Evolutionary conservation across 2,113 vertebrate species (phyloP).

Genomic region (Mobula birostris): DNA sequence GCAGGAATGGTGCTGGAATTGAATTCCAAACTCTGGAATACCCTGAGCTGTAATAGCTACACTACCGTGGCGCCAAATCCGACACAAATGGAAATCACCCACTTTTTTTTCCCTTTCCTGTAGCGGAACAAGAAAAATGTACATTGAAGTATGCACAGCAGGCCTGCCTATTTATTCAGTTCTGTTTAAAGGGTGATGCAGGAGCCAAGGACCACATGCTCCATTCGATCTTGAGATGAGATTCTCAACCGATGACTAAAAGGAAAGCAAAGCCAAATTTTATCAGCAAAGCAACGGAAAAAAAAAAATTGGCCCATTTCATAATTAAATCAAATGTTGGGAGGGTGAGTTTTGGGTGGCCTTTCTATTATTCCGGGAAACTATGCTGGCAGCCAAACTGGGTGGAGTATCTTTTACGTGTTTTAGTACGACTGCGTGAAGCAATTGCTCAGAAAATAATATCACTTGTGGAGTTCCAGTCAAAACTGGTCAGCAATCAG

Average conservation of each 20-base stretch:
- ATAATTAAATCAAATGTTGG: neutral
- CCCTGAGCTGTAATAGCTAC: too few relatives aligned
- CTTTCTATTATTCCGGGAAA: neutral
- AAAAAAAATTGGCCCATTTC: neutral
- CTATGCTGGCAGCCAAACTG: neutral
- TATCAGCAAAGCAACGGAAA: neutral
- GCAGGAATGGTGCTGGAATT: too few relatives aligned
- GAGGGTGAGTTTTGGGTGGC: neutral
- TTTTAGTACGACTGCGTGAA: neutral
- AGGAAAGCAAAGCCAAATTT: neutral
- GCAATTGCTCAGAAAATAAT: neutral
- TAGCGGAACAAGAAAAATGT: too few relatives aligned
- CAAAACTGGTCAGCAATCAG: neutral
- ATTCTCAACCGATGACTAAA: neutral
- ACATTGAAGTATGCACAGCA: neutral
- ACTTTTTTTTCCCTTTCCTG: neutral
- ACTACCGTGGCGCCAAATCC: neutral
- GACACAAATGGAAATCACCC: neutral
- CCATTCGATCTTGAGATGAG: neutral
- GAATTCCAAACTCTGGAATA: too few relatives aligned
- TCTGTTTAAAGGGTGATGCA: neutral
- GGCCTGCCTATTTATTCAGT: neutral
- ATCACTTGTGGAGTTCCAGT: neutral
- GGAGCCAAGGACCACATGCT: neutral
- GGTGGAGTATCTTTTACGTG: neutral